Evolutionary conservation across 2,888 invertebrate species (phyloP), one percentile per base, ranked within the genome.

Genomic region (Archaeoteleia sp.): DNA sequence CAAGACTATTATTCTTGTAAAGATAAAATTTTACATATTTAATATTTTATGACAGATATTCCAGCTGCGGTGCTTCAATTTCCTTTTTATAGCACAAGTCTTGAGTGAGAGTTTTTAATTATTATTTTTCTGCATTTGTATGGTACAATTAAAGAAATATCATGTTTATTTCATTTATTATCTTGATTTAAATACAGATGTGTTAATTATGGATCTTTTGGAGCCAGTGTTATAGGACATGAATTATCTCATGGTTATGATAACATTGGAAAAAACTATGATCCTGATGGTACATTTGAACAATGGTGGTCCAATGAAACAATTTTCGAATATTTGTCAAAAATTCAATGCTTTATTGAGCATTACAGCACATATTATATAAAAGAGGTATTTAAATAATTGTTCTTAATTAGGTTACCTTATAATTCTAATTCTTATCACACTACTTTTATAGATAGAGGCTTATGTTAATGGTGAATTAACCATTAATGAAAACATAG

Each of bases 271-370:
- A 89, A 95, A 43, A 91, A 93, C 78, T 96, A 93, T 77, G 95
- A 97, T 81, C 92, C 92, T 78, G 88, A 90, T 72, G 97, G 97
- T 7, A 95, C 95, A 85, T 87, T 93, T 77, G 86, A 92, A 9
- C 92, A 94, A 66, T 97, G 96, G 96, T 97, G 96, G 96, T 91
- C 91, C 1, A 92, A 93, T 74, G 86, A 87, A 39, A 95, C 95
- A 0, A 90, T 94, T 39, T 85, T 87, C 6, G 90, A 91, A 13
- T 97, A 95, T 82, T 89, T 91, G 46, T 89, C 92, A 69, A 90
- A 91, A 78, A 91, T 94, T 0, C 86, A 92, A 67, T 97, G 97
- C 81, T 95, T 97, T 79, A 87, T 96, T 9, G 89, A 94, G 30
- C 96, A 97, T 81, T 97, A 96, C 80, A 90, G 89, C 37, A 86